phyloP scores from a whole-genome alignment of 2,797 vertebrate genomes.

The Esox masquinongy region DNA sequence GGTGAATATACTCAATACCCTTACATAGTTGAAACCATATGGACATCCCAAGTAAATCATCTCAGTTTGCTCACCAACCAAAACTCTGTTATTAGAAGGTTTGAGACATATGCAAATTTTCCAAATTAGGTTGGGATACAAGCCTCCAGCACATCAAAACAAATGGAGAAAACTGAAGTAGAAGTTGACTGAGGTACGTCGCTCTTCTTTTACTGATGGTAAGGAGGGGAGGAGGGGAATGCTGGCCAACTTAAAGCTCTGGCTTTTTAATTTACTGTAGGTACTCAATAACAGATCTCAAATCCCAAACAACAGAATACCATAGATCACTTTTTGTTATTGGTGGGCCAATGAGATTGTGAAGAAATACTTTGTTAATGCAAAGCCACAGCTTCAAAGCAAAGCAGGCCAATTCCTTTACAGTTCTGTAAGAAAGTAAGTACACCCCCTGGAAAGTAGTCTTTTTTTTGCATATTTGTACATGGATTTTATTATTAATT shows the following conservation, averaged over 20 bases:
- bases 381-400: no score
- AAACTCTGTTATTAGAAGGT: conserved; percentile 47
- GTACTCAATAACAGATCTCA: background rate
- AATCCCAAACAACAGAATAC: background rate
- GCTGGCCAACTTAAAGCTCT: background rate
- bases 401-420: no score
- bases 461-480: no score
- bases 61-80: conserved; percentile 43
- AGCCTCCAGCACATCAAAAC: conserved; percentile 4
- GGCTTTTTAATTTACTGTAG: background rate
- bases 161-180: background rate
- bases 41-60: conserved; percentile 7
- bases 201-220: background rate
- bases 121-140: conserved; percentile 5
- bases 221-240: background rate
- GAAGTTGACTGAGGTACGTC: background rate
- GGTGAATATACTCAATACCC: conserved; percentile 2
- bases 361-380: no score
- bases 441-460: no score
- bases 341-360: background rate
- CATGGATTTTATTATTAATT: no score
- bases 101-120: conserved; percentile 50
- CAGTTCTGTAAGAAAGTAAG: no score
- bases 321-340: background rate
- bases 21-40: background rate